These are phyloP conservation scores for Phaenicophaeus curvirostris DNA, from an alignment of 2,797 vertebrate genomes.

Conservation along the genomic window DNA sequence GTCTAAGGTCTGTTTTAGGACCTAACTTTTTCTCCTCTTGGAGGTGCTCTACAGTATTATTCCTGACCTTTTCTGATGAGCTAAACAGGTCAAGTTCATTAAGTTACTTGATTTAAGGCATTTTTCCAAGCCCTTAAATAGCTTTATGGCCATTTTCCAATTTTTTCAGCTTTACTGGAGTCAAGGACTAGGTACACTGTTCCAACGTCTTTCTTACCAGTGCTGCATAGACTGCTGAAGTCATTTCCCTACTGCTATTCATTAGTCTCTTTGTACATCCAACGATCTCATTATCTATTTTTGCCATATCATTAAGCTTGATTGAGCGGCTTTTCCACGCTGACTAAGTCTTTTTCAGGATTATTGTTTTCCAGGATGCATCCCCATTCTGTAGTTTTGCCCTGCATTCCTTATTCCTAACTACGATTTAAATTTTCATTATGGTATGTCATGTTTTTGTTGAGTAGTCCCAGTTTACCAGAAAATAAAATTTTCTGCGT, in stretches of 20 bases:
- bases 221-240: constrained; percentile 39
- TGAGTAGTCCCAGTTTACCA: background rate
- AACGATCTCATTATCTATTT: constrained; percentile 50
- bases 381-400: background rate
- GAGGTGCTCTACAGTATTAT: constrained; percentile 4
- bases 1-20: background rate
- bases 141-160: constrained; percentile 42
- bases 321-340: constrained; percentile 39
- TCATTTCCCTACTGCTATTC: constrained; percentile 56
- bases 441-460: background rate
- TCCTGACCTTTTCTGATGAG: constrained; percentile 15
- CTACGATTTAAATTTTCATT: background rate
- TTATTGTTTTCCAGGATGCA: constrained; percentile 36
- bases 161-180: constrained; percentile 36
- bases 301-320: constrained; percentile 56
- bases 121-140: constrained; percentile 61
- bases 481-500: background rate
- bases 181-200: background rate
- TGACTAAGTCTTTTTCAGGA: constrained; percentile 54
- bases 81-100: constrained; percentile 55
- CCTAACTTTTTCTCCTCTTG: constrained; percentile 1
- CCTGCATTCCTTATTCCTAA: constrained; percentile 15
- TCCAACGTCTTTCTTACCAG: constrained; percentile 36
- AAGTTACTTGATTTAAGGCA: constrained; percentile 56
- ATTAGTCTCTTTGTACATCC: constrained; percentile 44